These are phyloP conservation scores for Bellardia pandia DNA, from an alignment of 2,888 invertebrate genomes.

Conservation along the genomic window DNA sequence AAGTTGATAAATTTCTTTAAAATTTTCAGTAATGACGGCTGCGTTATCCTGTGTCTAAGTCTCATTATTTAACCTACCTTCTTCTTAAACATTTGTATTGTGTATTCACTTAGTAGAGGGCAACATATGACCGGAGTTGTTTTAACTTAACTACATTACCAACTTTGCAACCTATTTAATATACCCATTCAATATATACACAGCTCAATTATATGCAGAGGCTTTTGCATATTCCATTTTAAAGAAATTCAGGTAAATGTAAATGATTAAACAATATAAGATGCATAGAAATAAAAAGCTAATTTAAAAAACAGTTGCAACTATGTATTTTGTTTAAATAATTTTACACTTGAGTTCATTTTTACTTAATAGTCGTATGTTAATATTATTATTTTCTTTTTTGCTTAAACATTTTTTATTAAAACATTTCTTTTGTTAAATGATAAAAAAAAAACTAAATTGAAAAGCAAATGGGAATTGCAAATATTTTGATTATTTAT, in stretches of 20 bases:
- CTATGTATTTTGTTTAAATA: slow-evolving; percentile 16
- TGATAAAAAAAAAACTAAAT: too few species aligned
- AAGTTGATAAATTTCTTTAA: too few species aligned
- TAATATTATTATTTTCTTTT: neutral
- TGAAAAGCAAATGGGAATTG: neutral
- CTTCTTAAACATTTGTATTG: too few species aligned
- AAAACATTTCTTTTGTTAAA: neutral
- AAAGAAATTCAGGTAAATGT: neutral
- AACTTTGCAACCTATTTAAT: neutral
- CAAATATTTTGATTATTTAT: slow-evolving; percentile 15
- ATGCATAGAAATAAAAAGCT: neutral
- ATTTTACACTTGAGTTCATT: slow-evolving; percentile 43
- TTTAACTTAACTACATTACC: neutral
- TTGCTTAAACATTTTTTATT: neutral
- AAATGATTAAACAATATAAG: neutral
- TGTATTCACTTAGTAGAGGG: too few species aligned
- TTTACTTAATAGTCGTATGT: neutral
- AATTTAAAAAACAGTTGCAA: neutral
- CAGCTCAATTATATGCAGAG: neutral
- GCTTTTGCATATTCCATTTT: neutral
- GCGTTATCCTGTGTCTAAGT: too few species aligned
- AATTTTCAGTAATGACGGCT: too few species aligned
- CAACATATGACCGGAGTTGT: too few species aligned
- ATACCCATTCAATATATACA: neutral
- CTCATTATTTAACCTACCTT: too few species aligned